Evolutionary conservation across 1,140 invertebrate genomes (phyloP), one percentile per base, ranked within the genome.

Genomic region (Piezodorus guildinii): DNA sequence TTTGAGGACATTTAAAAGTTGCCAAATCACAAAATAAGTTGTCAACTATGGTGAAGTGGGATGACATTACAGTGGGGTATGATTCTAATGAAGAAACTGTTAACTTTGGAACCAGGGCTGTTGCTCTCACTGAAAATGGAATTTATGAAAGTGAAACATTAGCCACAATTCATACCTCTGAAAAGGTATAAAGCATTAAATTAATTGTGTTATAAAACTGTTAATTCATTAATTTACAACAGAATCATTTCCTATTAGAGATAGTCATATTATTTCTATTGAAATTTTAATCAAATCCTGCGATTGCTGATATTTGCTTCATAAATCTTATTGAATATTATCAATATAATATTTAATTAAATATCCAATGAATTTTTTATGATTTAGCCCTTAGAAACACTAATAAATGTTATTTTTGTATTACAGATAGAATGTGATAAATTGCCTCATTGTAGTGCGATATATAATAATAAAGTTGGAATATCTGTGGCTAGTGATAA

Each of bases 21-120:
- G 12, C 9, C 12, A 10, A 39, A 39, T 30, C 34, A 39, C 6
- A 39, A 10, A 39, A 6, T 39, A 5, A 39, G 34, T 39, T 39
- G 34, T 39, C 34, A 39, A 39, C 34, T 1, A 58, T 58, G 54
- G 54, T n/a, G 3, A 64, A 68, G 56, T 76, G 74, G 74, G 70
- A 68, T 16, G 71, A 68, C 62, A 67, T 76, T 6, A 62, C 58
- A 1, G 67, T 72, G 21, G 74, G 74, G 10, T 77, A 75, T 58
- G 69, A 77, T 63, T 61, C 69, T 6, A 75, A 76, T 4, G 76
- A 77, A 19, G 76, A 77, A 66, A 77, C 76, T 6, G 66, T 74
- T 1, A 77, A 77, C 71, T 77, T 77, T 61, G 76, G 76, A 1
- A 68, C 71, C 12, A 68, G 75, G 63, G 72, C 70, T 39, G 67